These are phyloP conservation scores for Calameuta pallipes DNA, from an alignment of 2,888 invertebrate genomes.

Conservation along the genomic window DNA sequence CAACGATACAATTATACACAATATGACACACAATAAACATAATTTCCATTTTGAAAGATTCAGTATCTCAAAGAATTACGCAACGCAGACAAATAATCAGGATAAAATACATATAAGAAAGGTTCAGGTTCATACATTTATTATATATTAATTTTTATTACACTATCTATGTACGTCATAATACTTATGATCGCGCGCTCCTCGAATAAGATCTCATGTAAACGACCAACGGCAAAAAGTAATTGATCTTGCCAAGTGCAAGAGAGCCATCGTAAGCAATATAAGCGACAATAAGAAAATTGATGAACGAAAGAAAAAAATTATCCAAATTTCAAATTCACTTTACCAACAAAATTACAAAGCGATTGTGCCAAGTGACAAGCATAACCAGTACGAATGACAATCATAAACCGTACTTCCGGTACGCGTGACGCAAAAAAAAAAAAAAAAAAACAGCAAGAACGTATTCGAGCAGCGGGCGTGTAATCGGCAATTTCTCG, in stretches of 20 bases:
- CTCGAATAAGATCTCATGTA: conserved; percentile 50
- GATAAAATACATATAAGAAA: background rate
- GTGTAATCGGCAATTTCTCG: conserved; percentile 40
- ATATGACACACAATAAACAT: background rate
- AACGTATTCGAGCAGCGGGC: conserved; percentile 50
- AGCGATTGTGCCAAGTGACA: conserved; percentile 13
- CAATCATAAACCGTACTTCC: background rate
- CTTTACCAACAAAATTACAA: conserved; percentile 23
- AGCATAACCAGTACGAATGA: conserved; percentile 3
- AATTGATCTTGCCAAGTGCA: background rate
- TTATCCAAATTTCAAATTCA: conserved; percentile 18
- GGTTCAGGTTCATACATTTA: conserved; percentile 58
- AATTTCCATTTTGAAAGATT: background rate
- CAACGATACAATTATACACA: background rate
- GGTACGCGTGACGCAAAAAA: conserved; percentile 7
- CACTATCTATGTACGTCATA: conserved; percentile 57
- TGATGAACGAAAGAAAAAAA: conserved; percentile 1
- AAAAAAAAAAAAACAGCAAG: conserved; percentile 27
- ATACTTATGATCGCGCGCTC: conserved; percentile 51
- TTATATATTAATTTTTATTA: conserved; percentile 61
- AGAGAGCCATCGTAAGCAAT: background rate
- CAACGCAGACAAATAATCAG: background rate
- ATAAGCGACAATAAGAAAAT: background rate
- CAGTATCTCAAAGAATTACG: background rate
- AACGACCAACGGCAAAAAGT: conserved; percentile 22